Percentiles rank a stretch among this genome's conserved stretches.
Conservation (phyloP, 2,113 vertebrate genomes). For the Ochotona princeps region DNA sequence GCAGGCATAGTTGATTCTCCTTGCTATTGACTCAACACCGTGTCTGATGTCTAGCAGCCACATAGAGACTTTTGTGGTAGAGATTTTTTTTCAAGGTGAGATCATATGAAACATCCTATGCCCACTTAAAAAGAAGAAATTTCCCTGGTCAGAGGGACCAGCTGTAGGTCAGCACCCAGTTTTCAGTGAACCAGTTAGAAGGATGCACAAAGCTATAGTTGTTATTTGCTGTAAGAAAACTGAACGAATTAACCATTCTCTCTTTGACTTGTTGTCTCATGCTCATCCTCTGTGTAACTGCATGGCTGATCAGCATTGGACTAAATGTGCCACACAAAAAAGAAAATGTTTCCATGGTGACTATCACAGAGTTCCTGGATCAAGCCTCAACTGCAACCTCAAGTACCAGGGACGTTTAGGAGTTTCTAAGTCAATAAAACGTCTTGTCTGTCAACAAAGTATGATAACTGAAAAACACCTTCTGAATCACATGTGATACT, state of each 20-base stretch:
- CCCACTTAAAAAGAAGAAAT: neutral
- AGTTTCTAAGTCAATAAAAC: constrained; percentile 9
- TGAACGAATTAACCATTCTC: neutral
- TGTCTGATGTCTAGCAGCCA: neutral
- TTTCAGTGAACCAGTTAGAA: neutral
- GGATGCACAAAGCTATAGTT: neutral
- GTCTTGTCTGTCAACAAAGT: neutral
- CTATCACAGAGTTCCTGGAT: neutral
- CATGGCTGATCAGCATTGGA: neutral
- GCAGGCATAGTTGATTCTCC: neutral
- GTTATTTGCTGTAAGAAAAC: neutral
- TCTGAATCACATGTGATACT: constrained; percentile 7
- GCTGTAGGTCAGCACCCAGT: neutral
- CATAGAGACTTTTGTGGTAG: neutral
- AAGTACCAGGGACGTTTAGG: too few species aligned
- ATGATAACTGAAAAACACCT: neutral
- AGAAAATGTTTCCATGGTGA: neutral
- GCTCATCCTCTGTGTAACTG: neutral
- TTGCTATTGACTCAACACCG: neutral
- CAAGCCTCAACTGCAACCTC: neutral
- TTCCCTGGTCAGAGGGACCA: neutral
- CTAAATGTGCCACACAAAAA: neutral
- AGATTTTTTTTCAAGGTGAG: neutral
- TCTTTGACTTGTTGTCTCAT: neutral
- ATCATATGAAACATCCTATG: neutral